Evolutionary conservation across 2,113 vertebrate genomes (phyloP), one percentile per base, ranked within the genome.

Genomic region (Heterotis niloticus): DNA sequence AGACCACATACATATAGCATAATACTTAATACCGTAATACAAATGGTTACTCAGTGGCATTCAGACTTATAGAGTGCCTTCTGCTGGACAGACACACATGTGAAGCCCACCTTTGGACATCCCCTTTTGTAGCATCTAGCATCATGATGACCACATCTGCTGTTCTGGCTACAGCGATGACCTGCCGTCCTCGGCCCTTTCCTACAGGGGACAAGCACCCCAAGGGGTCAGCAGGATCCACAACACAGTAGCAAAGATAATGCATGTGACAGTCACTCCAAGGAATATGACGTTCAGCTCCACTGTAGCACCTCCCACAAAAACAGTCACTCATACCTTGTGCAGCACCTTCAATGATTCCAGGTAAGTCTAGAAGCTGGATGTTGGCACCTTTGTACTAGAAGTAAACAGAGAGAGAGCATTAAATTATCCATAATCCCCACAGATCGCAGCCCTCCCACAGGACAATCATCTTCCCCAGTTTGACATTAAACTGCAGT

Each of bases 361-460:
- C 98, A 28, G 98, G 98, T 76, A 99, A 94, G 92, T 99, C 98
- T 67, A 99, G 87, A 79, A 99, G 91, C 87, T 99, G 98, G 84
- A 99, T 99, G 82, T 98, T 99, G 82, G 98, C 98, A 29, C 98
- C 98, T 94, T 99, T 99, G 84, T 99, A 98, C 98, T 99, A 84
- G 82, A 90, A 44, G 85, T 83, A 64, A 62, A 59, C 24, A 17
- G 10, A 68, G 26, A 68, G 26, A 28, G 5, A 54, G 26, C 29
- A 17, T 9, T 17, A 64, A 67, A 62, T 29, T 17, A 78, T 0
- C 64, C 10, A 11, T 9, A 59, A 64, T 69, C 5, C 28, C n/a
- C n/a, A n/a, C n/a, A n/a, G n/a, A n/a, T n/a, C n/a, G n/a, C n/a
- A n/a, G n/a, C n/a, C n/a, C n/a, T n/a, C n/a, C n/a, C n/a, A n/a